These are phyloP conservation scores for Sycophila texana DNA, from an alignment of 2,888 invertebrate genomes.

Conservation along the genomic window DNA sequence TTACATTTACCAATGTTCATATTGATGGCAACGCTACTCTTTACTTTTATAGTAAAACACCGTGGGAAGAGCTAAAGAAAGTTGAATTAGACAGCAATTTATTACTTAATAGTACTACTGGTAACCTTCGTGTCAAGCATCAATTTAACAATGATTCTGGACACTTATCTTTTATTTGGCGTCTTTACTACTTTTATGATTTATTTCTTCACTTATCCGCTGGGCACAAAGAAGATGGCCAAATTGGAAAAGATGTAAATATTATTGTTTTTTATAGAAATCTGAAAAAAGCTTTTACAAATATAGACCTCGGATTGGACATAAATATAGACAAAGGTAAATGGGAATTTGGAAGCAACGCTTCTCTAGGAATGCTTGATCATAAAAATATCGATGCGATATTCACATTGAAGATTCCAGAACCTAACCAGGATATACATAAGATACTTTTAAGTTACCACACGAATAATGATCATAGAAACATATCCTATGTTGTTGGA, in stretches of 20 bases:
- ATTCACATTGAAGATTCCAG: conserved; percentile 80
- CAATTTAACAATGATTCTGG: conserved; percentile 75
- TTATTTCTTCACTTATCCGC: conserved; percentile 70
- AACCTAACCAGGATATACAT: conserved; percentile 82
- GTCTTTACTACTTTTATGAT: conserved; percentile 76
- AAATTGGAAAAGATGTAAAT: conserved; percentile 73
- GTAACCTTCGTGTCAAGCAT: conserved; percentile 69
- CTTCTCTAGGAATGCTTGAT: conserved; percentile 77
- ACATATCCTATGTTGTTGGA: conserved; percentile 76
- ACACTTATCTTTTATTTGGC: conserved; percentile 76
- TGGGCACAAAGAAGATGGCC: conserved; percentile 68
- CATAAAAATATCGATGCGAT: conserved; percentile 78
- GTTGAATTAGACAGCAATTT: conserved; percentile 72
- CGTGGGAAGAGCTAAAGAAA: conserved; percentile 74
- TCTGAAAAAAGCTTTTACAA: conserved; percentile 76
- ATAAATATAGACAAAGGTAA: conserved; percentile 77
- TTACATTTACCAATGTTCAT: conserved; percentile 66
- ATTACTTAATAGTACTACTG: conserved; percentile 67
- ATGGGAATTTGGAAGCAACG: conserved; percentile 80
- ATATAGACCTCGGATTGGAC: conserved; percentile 77
- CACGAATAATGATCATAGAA: conserved; percentile 72
- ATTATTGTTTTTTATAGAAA: conserved; percentile 78
- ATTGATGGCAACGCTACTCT: conserved; percentile 68
- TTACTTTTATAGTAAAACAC: conserved; percentile 73
- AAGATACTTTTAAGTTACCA: conserved; percentile 77